These are phyloP conservation scores for Lepidothrix coronata DNA, from an alignment of 2,113 vertebrate genomes.

Conservation along the genomic window DNA sequence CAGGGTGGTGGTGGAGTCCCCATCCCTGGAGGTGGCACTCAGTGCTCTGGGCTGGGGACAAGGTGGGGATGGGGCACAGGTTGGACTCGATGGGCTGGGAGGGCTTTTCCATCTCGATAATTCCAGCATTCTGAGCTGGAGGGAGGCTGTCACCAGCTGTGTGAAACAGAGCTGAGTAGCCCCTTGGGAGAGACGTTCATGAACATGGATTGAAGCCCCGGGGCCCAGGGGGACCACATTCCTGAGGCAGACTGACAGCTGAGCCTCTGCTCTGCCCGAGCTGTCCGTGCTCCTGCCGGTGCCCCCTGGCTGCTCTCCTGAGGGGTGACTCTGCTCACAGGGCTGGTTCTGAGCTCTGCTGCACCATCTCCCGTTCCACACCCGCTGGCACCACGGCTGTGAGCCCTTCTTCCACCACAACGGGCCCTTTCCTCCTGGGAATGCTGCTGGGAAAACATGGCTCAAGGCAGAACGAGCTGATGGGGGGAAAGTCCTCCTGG, in stretches of 20 bases:
- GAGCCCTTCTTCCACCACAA: not conserved
- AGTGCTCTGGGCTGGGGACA: not conserved
- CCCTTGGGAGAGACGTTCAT: not conserved
- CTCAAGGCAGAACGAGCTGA: not conserved
- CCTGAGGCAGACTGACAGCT: not conserved
- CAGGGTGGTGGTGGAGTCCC: not conserved
- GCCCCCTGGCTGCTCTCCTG: not conserved
- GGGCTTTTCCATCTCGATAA: not conserved
- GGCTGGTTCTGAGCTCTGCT: not conserved
- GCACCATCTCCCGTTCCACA: not conserved
- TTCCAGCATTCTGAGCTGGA: not conserved
- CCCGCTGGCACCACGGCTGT: not conserved
- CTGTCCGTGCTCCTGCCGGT: not conserved
- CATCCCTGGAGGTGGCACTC: not conserved
- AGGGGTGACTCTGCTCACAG: not conserved
- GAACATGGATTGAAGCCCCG: not conserved
- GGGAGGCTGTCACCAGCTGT: not conserved
- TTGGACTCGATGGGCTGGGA: not conserved
- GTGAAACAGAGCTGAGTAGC: not conserved
- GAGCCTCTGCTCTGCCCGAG: not conserved
- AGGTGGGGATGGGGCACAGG: fast-evolving
- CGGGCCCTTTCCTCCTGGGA: not conserved
- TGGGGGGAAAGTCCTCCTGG: not conserved
- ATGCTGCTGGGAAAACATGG: not conserved
- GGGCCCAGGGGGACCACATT: not conserved